Evolutionary conservation across 2,888 invertebrate species (phyloP), one percentile per base, ranked within the genome.

Genomic region (Petrolisthes manimaculis): DNA sequence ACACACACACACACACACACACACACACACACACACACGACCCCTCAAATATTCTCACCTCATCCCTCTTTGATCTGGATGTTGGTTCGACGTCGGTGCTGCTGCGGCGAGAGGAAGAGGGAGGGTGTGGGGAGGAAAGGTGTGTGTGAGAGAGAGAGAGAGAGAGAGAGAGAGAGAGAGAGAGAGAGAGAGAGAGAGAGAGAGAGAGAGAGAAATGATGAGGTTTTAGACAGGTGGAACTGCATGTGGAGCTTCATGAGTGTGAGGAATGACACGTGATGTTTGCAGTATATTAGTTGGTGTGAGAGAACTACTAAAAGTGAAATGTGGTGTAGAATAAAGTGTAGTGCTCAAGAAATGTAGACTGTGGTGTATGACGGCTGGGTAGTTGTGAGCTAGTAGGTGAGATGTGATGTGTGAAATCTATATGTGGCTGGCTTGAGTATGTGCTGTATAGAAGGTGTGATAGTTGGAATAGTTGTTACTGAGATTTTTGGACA

Each of bases 21-120:
- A 8, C 61, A 9, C 55, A 55, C 78, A 78, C 18, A 55, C 37
- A 55, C 51, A 51, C 82, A 53, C 56, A 37, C 37, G 51, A 21
- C 69, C 51, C 18, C 53, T 82, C 51, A 82, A 82, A 82, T 82
- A 82, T 82, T 82, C 69, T 69, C 82, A 82, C 82, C 67, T 82
- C 69, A 69, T 82, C 21, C 82, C 82, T 82, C 82, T 82, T 53
- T 18, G 14, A 69, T 51, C 82, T 82, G 69, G 80, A 37, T 55
- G 56, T n/a, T 21, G 55, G 56, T 61, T 80, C 56, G 80, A 55
- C 61, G 80, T 18, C 61, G 61, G 12, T 61, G 9, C 61, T 61
- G 9, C 61, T 18, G 18, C 61, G 18, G 61, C 61, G 61, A 61
- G 18, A 61, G 61, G 61, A 61, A 18, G 61, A 61, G 12, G 61